These are phyloP conservation scores for Ia io DNA, from an alignment of 2,113 vertebrate species.

Conservation along the genomic window DNA sequence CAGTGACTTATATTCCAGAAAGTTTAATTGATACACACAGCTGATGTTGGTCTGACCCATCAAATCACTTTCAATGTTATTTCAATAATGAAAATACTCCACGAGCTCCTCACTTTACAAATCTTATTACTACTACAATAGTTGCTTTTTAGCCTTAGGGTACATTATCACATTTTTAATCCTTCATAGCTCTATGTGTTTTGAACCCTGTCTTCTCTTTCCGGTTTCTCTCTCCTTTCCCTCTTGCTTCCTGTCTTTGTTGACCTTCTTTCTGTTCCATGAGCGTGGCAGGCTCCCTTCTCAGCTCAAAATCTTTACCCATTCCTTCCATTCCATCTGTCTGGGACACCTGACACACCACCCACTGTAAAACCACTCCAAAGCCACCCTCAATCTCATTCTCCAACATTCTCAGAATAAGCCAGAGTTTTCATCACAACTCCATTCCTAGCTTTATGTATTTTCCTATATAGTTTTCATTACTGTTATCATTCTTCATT, in stretches of 20 bases:
- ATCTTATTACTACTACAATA: not conserved
- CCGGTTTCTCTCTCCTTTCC: accelerated
- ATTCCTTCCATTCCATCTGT: not conserved
- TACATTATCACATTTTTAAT: not conserved
- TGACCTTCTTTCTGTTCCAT: not conserved
- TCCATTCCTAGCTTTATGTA: no score
- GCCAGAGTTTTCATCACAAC: not conserved
- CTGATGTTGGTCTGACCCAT: not conserved
- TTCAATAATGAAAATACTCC: not conserved
- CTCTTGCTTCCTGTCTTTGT: not conserved
- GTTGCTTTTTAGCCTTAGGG: not conserved
- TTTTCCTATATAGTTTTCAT: not conserved
- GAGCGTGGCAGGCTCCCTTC: accelerated
- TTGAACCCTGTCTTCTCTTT: not conserved
- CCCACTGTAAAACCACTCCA: not conserved
- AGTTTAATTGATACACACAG: not conserved
- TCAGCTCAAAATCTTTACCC: not conserved
- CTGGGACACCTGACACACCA: not conserved
- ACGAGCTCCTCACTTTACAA: not conserved
- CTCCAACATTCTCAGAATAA: not conserved
- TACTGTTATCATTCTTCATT: not conserved
- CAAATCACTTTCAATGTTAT: not conserved
- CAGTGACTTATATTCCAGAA: not conserved
- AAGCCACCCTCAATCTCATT: not conserved
- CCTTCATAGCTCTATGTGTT: not conserved